Percentiles rank a stretch among this genome's conserved stretches.
These are phyloP conservation scores for Athrips mouffetella DNA, from an alignment of 2,888 invertebrate species.

Conservation along the genomic window DNA sequence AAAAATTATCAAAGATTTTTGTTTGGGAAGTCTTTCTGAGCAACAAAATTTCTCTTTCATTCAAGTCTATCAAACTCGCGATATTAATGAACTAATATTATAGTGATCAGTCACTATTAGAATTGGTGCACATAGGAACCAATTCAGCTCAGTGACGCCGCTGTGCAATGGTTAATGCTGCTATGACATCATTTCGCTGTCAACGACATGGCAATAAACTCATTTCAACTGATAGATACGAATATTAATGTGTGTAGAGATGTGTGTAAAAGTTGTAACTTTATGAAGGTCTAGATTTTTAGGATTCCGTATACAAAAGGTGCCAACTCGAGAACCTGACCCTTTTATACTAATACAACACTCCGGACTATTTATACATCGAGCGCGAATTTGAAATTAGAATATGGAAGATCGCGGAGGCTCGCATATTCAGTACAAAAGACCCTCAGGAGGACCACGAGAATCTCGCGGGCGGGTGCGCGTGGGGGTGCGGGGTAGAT, in stretches of 20 bases:
- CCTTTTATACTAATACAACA: no score
- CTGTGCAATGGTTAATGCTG: constrained; percentile 2
- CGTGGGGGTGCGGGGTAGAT: no score
- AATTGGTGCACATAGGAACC: constrained; percentile 1
- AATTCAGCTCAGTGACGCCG: background rate
- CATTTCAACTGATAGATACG: constrained; percentile 12
- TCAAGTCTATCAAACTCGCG: background rate
- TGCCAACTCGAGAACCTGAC: no score
- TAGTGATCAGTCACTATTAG: background rate
- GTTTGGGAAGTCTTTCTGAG: no score
- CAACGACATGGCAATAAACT: constrained; percentile 9
- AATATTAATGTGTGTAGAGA: background rate
- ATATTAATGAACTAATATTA: background rate
- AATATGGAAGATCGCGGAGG: no score
- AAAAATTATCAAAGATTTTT: no score
- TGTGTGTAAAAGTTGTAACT: background rate
- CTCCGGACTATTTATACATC: no score
- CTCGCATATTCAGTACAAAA: no score
- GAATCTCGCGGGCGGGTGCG: no score
- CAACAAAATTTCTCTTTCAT: no score
- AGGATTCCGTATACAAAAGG: background rate
- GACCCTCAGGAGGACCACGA: no score
- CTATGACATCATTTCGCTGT: constrained; percentile 3
- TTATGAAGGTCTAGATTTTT: background rate
- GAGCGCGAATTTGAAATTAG: no score